phyloP scores from a whole-genome alignment of 2,888 invertebrate genomes.

The Heteropelma amictum region DNA sequence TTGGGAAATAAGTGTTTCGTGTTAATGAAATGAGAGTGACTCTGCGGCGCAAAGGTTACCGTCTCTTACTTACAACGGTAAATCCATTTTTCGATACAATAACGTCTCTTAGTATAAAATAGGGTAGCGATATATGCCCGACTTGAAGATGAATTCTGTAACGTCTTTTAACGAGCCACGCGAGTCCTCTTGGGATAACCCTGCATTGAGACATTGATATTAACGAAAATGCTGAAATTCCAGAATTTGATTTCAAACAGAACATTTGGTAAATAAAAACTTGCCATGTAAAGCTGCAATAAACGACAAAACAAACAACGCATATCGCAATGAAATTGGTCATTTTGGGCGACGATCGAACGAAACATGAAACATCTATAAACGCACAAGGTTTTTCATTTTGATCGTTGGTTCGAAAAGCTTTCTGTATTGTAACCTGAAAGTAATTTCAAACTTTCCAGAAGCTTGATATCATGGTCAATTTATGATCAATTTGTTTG shows the following conservation, averaged over 20 bases:
- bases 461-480: too few species aligned
- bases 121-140: conserved; percentile 89
- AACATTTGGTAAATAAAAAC: conserved; percentile 56
- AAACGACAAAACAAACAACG: conserved; percentile 77
- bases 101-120: conserved; percentile 89
- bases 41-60: background rate
- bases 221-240: too few species aligned
- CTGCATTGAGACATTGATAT: too few species aligned
- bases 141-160: conserved; percentile 89
- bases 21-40: background rate
- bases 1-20: conserved; percentile 63
- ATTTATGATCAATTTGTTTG: too few species aligned
- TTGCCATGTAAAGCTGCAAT: conserved; percentile 83
- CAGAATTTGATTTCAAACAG: background rate
- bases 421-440: too few species aligned
- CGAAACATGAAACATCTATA: too few species aligned
- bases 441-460: too few species aligned
- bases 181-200: conserved; percentile 87
- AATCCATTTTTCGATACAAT: conserved; percentile 89
- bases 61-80: conserved; percentile 82
- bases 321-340: conserved; percentile 75
- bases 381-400: too few species aligned
- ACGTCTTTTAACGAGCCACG: conserved; percentile 89
- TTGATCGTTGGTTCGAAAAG: too few species aligned
- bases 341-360: conserved; percentile 66